A percentile compares a stretch with the other conserved stretches of the same genome.
These are phyloP conservation scores for Sinhomidia bicolor DNA, from an alignment of 2,888 invertebrate species.

Conservation along the genomic window DNA sequence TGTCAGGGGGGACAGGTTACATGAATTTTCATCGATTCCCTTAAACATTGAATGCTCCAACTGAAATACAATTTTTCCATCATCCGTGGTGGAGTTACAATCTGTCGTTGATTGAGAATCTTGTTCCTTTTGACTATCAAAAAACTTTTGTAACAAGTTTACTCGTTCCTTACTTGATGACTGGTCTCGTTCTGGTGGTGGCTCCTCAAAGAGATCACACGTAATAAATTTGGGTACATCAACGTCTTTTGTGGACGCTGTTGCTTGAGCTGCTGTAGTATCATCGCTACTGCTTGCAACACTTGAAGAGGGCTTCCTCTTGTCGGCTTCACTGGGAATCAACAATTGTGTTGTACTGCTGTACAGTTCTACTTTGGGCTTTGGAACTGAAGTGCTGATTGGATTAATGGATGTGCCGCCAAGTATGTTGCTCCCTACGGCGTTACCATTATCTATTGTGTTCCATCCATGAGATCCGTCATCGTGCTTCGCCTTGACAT, in stretches of 20 bases:
- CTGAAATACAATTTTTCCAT: conserved; percentile 59
- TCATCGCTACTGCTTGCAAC: background rate
- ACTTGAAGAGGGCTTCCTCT: background rate
- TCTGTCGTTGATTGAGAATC: background rate
- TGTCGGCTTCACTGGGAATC: background rate
- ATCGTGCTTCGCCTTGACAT: conserved; percentile 53
- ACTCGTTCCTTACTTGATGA: background rate
- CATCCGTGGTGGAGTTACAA: conserved; percentile 27
- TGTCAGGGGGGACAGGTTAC: conserved; percentile 48
- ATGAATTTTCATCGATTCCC: background rate
- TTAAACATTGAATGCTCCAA: conserved; percentile 56
- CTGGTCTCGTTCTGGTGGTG: too few relatives aligned
- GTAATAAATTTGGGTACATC: conserved; percentile 26
- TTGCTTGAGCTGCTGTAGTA: background rate
- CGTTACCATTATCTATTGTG: background rate
- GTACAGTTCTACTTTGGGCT: conserved; percentile 35
- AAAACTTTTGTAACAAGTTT: conserved; percentile 42
- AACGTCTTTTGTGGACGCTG: background rate
- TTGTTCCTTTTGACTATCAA: conserved; percentile 52
- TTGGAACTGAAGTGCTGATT: conserved; percentile 4
- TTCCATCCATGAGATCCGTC: conserved; percentile 17
- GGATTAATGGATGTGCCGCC: background rate
- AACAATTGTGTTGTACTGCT: background rate
- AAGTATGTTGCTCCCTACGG: background rate
- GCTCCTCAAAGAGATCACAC: conserved; percentile 3